phyloP scores from a whole-genome alignment of 2,797 vertebrate species.

The Lophius americanus region DNA sequence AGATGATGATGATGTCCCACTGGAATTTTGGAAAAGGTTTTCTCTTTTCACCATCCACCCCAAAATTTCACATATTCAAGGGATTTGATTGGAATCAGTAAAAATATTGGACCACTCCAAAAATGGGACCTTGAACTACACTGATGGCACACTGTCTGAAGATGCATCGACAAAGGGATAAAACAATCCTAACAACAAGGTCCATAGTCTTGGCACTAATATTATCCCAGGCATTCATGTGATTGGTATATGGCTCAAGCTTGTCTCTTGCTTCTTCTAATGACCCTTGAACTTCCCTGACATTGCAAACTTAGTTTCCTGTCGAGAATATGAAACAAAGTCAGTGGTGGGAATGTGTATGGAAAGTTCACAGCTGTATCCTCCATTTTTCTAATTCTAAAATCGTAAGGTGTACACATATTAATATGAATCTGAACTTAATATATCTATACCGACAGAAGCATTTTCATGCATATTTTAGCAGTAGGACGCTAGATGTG shows the following conservation, averaged over 20 bases:
- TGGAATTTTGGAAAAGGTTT: slow-evolving; percentile 60
- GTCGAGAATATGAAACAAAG: slow-evolving; percentile 49
- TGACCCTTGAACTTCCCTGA: slow-evolving; percentile 51
- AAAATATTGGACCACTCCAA: slow-evolving; percentile 35
- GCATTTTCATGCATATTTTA: slow-evolving; percentile 3
- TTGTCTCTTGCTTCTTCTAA: slow-evolving; percentile 32
- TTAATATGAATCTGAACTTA: neutral
- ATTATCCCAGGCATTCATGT: slow-evolving; percentile 16
- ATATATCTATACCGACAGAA: neutral
- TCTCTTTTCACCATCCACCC: slow-evolving; percentile 53
- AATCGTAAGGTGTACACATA: neutral
- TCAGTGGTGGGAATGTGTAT: slow-evolving; percentile 29
- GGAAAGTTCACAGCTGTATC: slow-evolving; percentile 24
- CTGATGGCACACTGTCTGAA: neutral
- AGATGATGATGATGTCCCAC: slow-evolving; percentile 49
- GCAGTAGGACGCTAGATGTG: slow-evolving; percentile 1
- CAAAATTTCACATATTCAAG: slow-evolving; percentile 61
- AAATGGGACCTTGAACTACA: neutral
- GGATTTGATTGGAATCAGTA: slow-evolving; percentile 43
- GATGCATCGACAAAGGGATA: slow-evolving; percentile 19
- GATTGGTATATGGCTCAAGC: slow-evolving; percentile 28
- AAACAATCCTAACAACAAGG: slow-evolving; percentile 9
- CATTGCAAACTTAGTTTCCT: slow-evolving; percentile 53
- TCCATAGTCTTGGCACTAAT: neutral
- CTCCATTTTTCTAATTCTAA: slow-evolving; percentile 35